Conservation (phyloP, 2,888 invertebrate species). For the Agrilus cyanescens region DNA sequence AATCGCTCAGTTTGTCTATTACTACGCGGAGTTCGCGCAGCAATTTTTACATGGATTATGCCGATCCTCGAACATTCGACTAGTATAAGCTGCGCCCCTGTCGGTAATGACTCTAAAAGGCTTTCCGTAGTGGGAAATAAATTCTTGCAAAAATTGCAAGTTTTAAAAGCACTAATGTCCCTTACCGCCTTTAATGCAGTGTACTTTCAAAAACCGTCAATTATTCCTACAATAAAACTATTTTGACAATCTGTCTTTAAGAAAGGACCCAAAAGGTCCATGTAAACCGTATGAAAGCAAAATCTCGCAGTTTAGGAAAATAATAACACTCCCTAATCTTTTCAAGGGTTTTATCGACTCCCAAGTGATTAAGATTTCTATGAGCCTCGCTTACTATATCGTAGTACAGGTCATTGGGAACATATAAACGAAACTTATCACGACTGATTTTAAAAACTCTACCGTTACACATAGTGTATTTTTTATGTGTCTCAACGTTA, state of each 20-base stretch:
- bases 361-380: constrained; percentile 21
- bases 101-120: constrained; percentile 10
- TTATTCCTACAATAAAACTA: no score
- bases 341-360: constrained; percentile 21
- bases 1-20: constrained; percentile 10
- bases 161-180: constrained; percentile 1
- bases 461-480: constrained; percentile 7
- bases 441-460: constrained; percentile 10
- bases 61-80: constrained; percentile 3
- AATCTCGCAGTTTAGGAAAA: constrained; percentile 22
- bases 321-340: constrained; percentile 12
- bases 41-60: constrained; percentile 11
- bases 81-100: constrained; percentile 8
- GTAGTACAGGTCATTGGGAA: constrained; percentile 11
- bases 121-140: constrained; percentile 6
- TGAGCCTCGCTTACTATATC: no score
- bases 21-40: constrained; percentile 8
- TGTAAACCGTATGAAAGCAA: constrained; percentile 30
- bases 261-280: constrained; percentile 32
- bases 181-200: constrained; percentile 3
- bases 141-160: no score
- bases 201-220: no score
- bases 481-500: constrained; percentile 7
- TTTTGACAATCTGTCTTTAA: constrained; percentile 23
- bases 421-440: constrained; percentile 8